These are phyloP conservation scores for Drosophila melanocephala DNA, from an alignment of 2,888 invertebrate genomes.

Conservation along the genomic window DNA sequence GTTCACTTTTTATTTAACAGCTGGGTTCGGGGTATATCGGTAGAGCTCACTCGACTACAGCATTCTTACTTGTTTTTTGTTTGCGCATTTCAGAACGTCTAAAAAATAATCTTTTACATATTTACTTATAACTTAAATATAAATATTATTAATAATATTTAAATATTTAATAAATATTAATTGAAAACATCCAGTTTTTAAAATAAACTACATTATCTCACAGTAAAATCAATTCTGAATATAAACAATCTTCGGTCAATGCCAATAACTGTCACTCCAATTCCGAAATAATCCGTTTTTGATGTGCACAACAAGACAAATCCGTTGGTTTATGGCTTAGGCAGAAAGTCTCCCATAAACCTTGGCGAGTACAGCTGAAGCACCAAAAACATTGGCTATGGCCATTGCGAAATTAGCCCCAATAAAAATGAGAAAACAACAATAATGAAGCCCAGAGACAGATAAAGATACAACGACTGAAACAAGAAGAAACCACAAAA, in stretches of 20 bases:
- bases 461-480: not conserved
- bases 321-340: constrained; percentile 51
- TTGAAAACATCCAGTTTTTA: not conserved
- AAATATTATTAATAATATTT: no score
- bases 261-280: constrained; percentile 42
- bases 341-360: constrained; percentile 41
- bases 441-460: constrained; percentile 14
- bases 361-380: constrained; percentile 44
- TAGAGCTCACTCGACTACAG: no score
- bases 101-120: not conserved
- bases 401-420: constrained; percentile 49
- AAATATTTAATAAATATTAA: constrained; percentile 4
- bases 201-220: not conserved
- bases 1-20: no score
- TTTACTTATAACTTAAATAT: not conserved
- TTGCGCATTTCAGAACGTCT: not conserved
- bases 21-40: no score
- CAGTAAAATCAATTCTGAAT: constrained; percentile 13
- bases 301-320: constrained; percentile 54
- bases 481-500: constrained; percentile 29
- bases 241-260: constrained; percentile 34
- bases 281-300: constrained; percentile 45
- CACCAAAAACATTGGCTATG: constrained; percentile 37
- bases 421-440: constrained; percentile 41
- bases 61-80: no score